Conservation (phyloP, 2,113 vertebrate genomes). For the Muntiacus reevesi region DNA sequence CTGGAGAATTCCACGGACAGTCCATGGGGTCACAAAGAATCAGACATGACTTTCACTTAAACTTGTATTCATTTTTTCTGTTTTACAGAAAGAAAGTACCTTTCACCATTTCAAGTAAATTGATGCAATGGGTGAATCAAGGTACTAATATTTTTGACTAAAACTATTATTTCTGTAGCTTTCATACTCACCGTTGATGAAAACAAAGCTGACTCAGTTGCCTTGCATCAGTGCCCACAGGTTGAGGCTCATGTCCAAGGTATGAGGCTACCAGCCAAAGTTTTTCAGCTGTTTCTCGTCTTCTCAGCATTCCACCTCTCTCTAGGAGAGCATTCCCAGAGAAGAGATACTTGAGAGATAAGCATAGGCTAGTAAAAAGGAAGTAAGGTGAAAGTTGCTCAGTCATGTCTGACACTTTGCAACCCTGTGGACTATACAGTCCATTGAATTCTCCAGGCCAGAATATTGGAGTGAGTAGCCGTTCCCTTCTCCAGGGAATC, state of each 20-base stretch:
- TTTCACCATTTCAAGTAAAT: not conserved
- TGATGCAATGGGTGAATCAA: not conserved
- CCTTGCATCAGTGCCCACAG: not conserved
- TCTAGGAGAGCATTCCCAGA: not conserved
- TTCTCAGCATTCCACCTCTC: not conserved
- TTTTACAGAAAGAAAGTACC: not conserved
- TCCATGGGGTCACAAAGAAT: not conserved
- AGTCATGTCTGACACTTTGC: not conserved
- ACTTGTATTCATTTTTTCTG: not conserved
- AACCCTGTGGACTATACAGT: not conserved
- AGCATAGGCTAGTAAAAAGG: not conserved
- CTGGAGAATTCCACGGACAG: not conserved
- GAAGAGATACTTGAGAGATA: not conserved
- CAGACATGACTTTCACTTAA: not conserved
- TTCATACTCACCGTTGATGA: not conserved
- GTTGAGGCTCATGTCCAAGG: not conserved
- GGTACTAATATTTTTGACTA: not conserved
- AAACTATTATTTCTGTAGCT: not conserved
- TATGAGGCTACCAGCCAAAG: not conserved
- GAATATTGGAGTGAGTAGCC: not conserved
- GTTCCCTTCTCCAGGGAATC: not conserved
- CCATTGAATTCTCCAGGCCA: not conserved
- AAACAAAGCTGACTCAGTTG: not conserved
- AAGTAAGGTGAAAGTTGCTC: not conserved
- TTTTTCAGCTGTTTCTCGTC: not conserved